A percentile compares a stretch with the other conserved stretches of the same genome.
phyloP scores from a whole-genome alignment of 2,888 invertebrate genomes.

The Yponomeuta sedellus region DNA sequence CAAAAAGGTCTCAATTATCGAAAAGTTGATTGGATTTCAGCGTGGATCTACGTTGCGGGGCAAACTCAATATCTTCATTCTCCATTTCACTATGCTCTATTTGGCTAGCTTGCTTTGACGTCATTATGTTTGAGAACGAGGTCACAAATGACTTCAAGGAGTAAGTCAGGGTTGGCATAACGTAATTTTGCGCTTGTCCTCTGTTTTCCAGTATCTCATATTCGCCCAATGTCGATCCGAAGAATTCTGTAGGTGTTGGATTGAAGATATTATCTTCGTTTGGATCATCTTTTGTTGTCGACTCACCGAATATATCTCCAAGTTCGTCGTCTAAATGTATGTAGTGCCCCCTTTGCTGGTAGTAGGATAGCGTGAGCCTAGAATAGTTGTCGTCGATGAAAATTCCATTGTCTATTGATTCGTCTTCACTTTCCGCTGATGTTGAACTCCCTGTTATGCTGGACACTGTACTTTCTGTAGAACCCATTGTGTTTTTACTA shows the following conservation, averaged over 20 bases:
- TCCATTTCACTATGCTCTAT: constrained; percentile 33
- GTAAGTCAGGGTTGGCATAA: neutral
- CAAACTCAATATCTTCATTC: constrained; percentile 30
- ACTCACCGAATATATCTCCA: neutral
- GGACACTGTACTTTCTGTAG: neutral
- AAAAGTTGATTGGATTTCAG: constrained; percentile 30
- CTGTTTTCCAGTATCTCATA: neutral
- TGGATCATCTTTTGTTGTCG: neutral
- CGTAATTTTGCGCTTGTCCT: neutral
- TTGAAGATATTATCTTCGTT: neutral
- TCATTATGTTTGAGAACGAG: neutral
- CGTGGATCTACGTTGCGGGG: constrained; percentile 43
- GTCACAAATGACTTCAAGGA: neutral
- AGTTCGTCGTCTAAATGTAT: neutral
- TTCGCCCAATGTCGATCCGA: neutral
- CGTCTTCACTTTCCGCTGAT: neutral
- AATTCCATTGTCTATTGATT: neutral
- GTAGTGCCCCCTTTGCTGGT: constrained; percentile 21
- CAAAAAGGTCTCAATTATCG: constrained; percentile 15
- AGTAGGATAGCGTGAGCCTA: constrained; percentile 48
- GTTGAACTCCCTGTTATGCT: neutral
- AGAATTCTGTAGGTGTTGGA: neutral
- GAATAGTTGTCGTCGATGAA: constrained; percentile 42
- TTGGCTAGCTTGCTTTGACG: constrained; percentile 22
- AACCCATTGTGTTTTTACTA: neutral